Evolutionary conservation across 1,140 invertebrate genomes (phyloP), one percentile per base, ranked within the genome.

Genomic region (Tetramorium alpestre): DNA sequence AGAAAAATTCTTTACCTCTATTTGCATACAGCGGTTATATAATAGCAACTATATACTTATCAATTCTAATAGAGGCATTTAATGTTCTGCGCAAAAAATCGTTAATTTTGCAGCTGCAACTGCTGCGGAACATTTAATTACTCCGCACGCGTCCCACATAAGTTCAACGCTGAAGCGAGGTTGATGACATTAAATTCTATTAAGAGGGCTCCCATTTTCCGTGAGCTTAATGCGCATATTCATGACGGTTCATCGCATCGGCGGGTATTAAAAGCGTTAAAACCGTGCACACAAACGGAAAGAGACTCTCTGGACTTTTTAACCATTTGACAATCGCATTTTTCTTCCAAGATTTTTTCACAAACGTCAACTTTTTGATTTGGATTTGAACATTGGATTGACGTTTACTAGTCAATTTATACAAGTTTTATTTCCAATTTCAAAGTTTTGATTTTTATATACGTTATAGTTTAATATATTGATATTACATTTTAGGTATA

Each of bases 131-230:
- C 56, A 75, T 84, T 84, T 84, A 84, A 84, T 84, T 84, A 84
- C 51, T 60, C 56, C 41, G 54, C 80, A 84, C 54, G 80, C 67
- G 67, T 82, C 67, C 67, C 67, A 73, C 69, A 49, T 84, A 84
- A 75, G 69, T 84, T 84, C 69, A n/a, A 75, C 80, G 70, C 28
- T 84, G 69, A 84, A 84, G 80, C 80, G 80, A 44, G 80, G 69
- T 75, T 84, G 80, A 84, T 84, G 80, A 75, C 69, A 84, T 84
- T 84, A 84, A 84, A 84, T 84, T 82, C 80, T 73, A 82, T 82
- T 75, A 84, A 84, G 41, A 58, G 51, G 54, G 51, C 25, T 84
- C 25, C 54, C 54, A 84, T 75, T 73, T 84, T 84, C 80, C 54
- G 51, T n/a, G 69, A 60, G 69, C 54, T 84, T 84, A 84, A 84